Evolutionary conservation across 2,888 invertebrate genomes (phyloP), one percentile per base, ranked within the genome.

Genomic region (Galerucella nymphaeae): DNA sequence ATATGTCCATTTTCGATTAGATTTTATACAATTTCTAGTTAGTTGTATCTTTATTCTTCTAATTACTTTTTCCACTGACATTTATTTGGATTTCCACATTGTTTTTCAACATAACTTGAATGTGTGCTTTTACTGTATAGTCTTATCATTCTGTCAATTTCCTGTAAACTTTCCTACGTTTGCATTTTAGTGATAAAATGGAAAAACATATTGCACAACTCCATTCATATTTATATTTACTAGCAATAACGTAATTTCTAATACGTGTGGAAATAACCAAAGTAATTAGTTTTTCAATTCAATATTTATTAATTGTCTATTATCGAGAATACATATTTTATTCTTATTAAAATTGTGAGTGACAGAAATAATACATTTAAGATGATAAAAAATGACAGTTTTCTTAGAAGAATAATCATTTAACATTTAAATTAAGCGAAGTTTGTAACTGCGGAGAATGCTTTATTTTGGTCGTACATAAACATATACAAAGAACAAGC

Each of bases 401-500:
- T 30, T 30, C 30, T 30, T 30, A 6, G 6, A 30, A 30, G 6
- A 30, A 0, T 30, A 2, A 2, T 23, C 3, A 23, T 23, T 8
- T 10, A 38, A 59, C 16, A n/a, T n/a, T n/a, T n/a, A 14, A 59
- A 59, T 14, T 38, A 30, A 38, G 16, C 30, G 42, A 66, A 66
- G 57, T 42, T 23, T 16, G 58, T 30, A 59, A 59, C 59, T 59
- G 59, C 59, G 59, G 42, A 59, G 59, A 59, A 38, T 59, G n/a
- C 38, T 13, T 66, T 66, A n/a, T 69, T 69, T 42, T 64, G 50
- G 30, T 57, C 62, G 48, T 58, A 14, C 42, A 65, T 64, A 72
- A 74, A 72, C 66, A 64, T 48, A 64, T 64, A 73, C 62, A 71
- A 53, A 58, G 62, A 71, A 64, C 61, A 58, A 70, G 61, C 63